phyloP scores from a whole-genome alignment of 2,888 invertebrate genomes.

The Phasia obesa region DNA sequence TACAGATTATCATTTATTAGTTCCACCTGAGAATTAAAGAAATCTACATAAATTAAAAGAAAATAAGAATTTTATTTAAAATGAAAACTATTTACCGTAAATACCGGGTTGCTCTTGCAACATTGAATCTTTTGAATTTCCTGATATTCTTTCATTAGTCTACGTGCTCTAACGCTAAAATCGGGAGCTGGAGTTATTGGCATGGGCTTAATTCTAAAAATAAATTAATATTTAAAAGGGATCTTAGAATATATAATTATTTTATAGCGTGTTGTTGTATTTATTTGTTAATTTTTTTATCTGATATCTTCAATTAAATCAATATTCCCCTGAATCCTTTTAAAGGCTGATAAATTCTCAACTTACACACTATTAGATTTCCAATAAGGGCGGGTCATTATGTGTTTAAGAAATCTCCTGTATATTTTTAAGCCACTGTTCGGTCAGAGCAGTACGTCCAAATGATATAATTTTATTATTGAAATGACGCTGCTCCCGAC shows the following conservation, averaged over 20 bases:
- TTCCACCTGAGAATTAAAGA: slow-evolving; percentile 84
- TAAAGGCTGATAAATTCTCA: too few relatives aligned
- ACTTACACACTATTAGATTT: too few relatives aligned
- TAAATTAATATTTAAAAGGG: not conserved
- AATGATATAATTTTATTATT: too few relatives aligned
- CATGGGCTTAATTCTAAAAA: slow-evolving; percentile 63
- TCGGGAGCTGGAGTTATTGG: slow-evolving; percentile 80
- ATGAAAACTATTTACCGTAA: slow-evolving; percentile 84
- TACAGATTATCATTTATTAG: slow-evolving; percentile 93
- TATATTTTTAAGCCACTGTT: too few relatives aligned
- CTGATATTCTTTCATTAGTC: slow-evolving; percentile 93
- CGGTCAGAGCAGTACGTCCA: too few relatives aligned
- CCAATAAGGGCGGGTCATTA: too few relatives aligned
- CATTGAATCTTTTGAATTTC: slow-evolving; percentile 90
- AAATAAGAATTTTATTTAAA: not conserved
- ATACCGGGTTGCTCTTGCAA: slow-evolving; percentile 87
- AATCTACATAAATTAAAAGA: not conserved
- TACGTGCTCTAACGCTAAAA: slow-evolving; percentile 87
- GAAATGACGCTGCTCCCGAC: too few relatives aligned
- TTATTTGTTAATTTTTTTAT: too few relatives aligned
- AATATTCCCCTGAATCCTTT: too few relatives aligned
- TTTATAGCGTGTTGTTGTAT: too few relatives aligned
- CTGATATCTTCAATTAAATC: too few relatives aligned
- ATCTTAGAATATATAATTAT: not conserved
- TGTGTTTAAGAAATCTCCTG: too few relatives aligned